Conservation (phyloP, 2,797 vertebrate genomes). For the Phataginus tetradactyla region DNA sequence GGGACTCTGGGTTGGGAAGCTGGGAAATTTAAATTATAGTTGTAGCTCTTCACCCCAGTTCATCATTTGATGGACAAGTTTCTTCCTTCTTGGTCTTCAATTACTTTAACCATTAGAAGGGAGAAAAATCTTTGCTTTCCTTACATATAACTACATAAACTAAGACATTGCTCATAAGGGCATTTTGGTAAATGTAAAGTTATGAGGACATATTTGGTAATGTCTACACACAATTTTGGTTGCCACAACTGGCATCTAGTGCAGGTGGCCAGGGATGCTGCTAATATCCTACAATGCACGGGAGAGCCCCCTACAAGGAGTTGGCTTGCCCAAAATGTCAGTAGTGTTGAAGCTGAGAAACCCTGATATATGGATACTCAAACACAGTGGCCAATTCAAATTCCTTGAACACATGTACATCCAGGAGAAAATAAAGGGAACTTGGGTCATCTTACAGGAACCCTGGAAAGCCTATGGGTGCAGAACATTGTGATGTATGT, state of each 20-base stretch:
- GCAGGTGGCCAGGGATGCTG: too few species aligned
- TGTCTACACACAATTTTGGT: neutral
- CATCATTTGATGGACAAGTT: neutral
- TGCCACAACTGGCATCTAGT: neutral
- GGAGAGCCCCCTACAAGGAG: neutral
- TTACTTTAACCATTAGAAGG: neutral
- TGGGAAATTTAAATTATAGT: neutral
- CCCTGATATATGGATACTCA: neutral
- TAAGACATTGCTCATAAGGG: neutral
- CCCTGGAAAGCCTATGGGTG: neutral
- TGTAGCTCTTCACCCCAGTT: neutral
- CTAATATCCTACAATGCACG: neutral
- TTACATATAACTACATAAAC: too few species aligned
- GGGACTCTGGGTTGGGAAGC: neutral
- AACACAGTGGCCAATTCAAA: neutral
- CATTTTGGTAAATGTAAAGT: neutral
- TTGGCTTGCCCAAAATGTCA: neutral
- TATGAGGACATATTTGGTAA: neutral
- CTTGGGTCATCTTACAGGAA: neutral
- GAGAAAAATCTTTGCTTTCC: neutral
- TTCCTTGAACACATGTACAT: neutral
- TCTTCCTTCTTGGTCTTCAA: neutral
- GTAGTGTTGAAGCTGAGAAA: neutral
- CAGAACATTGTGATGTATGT: fast-evolving
- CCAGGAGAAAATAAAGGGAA: neutral